These are phyloP conservation scores for Microchrysa polita DNA, from an alignment of 2,888 invertebrate genomes.

Conservation along the genomic window DNA sequence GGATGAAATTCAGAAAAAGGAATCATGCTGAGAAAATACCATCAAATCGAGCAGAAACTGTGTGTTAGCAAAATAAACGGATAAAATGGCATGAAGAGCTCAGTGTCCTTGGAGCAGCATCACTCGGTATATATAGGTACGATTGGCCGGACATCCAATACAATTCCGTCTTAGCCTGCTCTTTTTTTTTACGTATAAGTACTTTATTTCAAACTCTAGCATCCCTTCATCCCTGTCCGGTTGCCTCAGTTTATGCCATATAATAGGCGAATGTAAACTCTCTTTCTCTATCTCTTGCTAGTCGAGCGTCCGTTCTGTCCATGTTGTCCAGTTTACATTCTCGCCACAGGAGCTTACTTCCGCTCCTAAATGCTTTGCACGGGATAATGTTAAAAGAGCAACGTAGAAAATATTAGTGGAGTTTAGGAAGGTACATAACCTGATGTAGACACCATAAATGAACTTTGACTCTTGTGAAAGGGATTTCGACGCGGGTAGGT, in stretches of 20 bases:
- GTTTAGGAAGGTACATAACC: not conserved
- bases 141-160: no score
- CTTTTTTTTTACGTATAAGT: no score
- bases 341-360: not conserved
- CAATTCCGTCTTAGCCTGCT: no score
- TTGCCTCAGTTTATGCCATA: not conserved
- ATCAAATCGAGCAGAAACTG: constrained; percentile 5
- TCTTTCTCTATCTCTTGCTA: no score
- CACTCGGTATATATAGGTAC: no score
- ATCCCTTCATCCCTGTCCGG: not conserved
- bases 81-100: not conserved
- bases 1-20: not conserved
- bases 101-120: no score
- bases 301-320: no score
- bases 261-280: not conserved
- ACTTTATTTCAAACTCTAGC: not conserved
- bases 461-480: not conserved
- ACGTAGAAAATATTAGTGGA: not conserved
- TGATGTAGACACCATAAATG: not conserved
- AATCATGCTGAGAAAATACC: not conserved
- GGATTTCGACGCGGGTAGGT: no score
- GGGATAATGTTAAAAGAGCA: not conserved
- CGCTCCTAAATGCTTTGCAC: not conserved
- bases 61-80: constrained; percentile 2
- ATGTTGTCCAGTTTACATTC: no score